Percentiles rank a stretch among this genome's conserved stretches.
phyloP scores from a whole-genome alignment of 2,797 vertebrate genomes.

The Caiman crocodilus region DNA sequence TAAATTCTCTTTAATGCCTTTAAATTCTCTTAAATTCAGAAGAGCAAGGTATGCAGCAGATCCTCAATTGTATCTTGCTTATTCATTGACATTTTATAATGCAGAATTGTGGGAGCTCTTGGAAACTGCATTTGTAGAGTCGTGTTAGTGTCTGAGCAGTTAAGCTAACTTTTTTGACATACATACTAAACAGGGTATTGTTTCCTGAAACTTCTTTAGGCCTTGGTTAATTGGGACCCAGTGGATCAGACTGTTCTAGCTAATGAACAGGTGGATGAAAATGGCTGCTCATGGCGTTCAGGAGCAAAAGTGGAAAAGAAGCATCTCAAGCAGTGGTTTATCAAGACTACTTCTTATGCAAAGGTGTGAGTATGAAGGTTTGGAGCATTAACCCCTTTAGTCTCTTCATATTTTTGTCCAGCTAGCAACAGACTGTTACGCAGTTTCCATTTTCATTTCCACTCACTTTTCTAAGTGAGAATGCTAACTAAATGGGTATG shows the following conservation, averaged over 20 bases:
- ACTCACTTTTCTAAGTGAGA: neutral
- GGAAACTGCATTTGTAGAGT: neutral
- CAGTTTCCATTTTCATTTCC: neutral
- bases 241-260: slow-evolving; percentile 96
- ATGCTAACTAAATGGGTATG: neutral
- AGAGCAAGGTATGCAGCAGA: neutral
- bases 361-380: slow-evolving; percentile 83
- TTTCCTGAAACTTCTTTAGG: slow-evolving; percentile 80
- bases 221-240: slow-evolving; percentile 98
- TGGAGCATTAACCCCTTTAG: neutral
- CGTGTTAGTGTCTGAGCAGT: neutral
- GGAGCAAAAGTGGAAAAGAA: slow-evolving; percentile 95
- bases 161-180: neutral
- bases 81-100: neutral
- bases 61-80: neutral
- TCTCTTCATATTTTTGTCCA: neutral
- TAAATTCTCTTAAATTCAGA: neutral
- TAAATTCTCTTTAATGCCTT: neutral
- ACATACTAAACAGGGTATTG: neutral
- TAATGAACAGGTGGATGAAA: slow-evolving; percentile 97
- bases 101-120: neutral
- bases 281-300: slow-evolving; percentile 95
- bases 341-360: slow-evolving; percentile 95
- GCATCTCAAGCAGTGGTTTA: slow-evolving; percentile 97
- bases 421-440: neutral